A percentile compares a stretch with the other conserved stretches of the same genome.
phyloP scores from a whole-genome alignment of 2,113 vertebrate genomes.

The Polypterus bichir region DNA sequence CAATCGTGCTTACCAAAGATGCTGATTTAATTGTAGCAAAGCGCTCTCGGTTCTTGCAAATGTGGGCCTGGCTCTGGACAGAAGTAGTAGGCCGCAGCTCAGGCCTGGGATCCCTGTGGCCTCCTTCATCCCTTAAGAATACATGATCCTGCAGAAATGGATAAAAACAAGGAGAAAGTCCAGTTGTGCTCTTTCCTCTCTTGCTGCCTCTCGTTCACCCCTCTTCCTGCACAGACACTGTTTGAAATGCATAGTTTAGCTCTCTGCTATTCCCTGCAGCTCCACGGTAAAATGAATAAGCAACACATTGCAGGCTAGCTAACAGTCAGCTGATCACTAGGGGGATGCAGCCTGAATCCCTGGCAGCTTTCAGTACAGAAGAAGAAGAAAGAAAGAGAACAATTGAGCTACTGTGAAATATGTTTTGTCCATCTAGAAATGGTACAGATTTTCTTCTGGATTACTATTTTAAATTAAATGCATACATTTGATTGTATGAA shows the following conservation, averaged over 20 bases:
- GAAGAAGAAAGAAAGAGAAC: conserved; percentile 23
- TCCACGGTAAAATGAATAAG: conserved; percentile 64
- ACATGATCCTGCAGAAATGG: conserved; percentile 85
- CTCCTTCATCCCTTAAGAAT: conserved; percentile 88
- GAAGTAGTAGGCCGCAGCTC: conserved; percentile 76
- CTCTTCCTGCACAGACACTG: conserved; percentile 64
- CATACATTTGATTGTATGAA: no score
- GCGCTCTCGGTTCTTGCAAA: conserved; percentile 89
- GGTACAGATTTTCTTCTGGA: no score
- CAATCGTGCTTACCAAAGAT: conserved; percentile 71
- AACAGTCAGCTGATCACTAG: conserved; percentile 64
- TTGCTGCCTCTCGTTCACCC: conserved; percentile 58
- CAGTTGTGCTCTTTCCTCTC: conserved; percentile 57
- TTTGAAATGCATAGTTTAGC: conserved; percentile 74
- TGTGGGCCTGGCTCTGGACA: conserved; percentile 80
- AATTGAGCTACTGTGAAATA: no score
- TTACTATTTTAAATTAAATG: no score
- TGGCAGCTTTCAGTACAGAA: conserved; percentile 42
- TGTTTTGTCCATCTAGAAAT: no score
- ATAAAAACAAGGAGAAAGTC: conserved; percentile 83
- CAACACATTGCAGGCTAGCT: conserved; percentile 67
- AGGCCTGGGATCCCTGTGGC: conserved; percentile 78
- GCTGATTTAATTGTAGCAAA: conserved; percentile 97
- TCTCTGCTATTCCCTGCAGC: conserved; percentile 65
- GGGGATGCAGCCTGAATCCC: conserved; percentile 53